A percentile compares a stretch with the other conserved stretches of the same genome.
Evolutionary conservation across 1,140 invertebrate species (phyloP).

Genomic region (Cydia pomonella): DNA sequence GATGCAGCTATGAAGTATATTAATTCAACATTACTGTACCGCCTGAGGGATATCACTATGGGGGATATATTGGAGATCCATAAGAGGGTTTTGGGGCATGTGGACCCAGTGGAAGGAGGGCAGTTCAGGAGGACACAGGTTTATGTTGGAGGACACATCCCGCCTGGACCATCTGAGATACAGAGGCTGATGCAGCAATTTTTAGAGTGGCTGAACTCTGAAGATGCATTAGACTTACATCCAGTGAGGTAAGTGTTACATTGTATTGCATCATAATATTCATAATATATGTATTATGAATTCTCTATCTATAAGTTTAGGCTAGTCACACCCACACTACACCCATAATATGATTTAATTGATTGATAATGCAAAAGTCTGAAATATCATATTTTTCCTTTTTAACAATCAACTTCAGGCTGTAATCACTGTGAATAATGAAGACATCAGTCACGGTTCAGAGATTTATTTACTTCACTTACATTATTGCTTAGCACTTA

Average conservation of each 20-base stretch:
- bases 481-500: background rate
- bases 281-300: constrained; percentile 3
- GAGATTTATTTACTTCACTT: background rate
- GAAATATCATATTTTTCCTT: too few species aligned
- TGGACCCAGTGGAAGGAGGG: constrained; percentile 94
- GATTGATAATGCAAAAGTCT: too few species aligned
- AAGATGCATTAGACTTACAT: constrained; percentile 90
- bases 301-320: constrained; percentile 9
- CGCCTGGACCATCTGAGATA: constrained; percentile 91
- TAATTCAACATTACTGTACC: constrained; percentile 93
- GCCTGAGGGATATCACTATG: constrained; percentile 87
- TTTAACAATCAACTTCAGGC: background rate
- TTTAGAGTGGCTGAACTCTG: constrained; percentile 94
- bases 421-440: background rate
- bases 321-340: too few species aligned
- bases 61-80: constrained; percentile 97
- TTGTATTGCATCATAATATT: constrained; percentile 27
- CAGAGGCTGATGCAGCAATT: constrained; percentile 93
- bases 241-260: constrained; percentile 87
- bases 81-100: constrained; percentile 94
- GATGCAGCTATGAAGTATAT: constrained; percentile 98
- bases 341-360: too few species aligned
- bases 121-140: constrained; percentile 92
- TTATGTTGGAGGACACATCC: constrained; percentile 95
- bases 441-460: constrained; percentile 1